A percentile compares a stretch with the other conserved stretches of the same genome.
phyloP scores from a whole-genome alignment of 2,888 invertebrate species.

The Leucozona laternaria region DNA sequence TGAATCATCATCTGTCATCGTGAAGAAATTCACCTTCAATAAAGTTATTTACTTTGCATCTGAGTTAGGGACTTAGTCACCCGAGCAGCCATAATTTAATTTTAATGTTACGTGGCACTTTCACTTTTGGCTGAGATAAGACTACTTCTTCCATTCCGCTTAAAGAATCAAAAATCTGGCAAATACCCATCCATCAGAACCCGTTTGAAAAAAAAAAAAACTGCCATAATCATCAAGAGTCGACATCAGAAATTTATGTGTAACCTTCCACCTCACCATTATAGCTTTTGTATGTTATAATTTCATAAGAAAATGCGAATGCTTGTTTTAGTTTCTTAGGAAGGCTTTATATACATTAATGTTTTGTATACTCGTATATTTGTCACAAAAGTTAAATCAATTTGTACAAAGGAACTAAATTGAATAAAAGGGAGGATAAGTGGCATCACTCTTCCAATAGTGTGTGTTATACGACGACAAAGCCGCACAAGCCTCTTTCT shows the following conservation, averaged over 20 bases:
- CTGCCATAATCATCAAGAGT: constrained; percentile 17
- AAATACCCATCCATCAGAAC: neutral
- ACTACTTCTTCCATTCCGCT: constrained; percentile 5
- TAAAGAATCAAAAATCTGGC: neutral
- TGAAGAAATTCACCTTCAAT: constrained; percentile 10
- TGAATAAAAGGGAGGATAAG: constrained; percentile 23
- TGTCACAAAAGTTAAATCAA: constrained; percentile 56
- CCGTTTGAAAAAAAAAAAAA: neutral
- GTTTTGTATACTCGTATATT: neutral
- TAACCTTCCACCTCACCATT: neutral
- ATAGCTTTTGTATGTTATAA: constrained; percentile 45
- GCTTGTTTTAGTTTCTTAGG: constrained; percentile 36
- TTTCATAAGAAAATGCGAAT: constrained; percentile 54
- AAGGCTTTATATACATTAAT: constrained; percentile 20
- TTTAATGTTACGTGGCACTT: constrained; percentile 67
- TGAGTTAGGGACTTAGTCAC: constrained; percentile 1
- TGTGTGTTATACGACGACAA: neutral
- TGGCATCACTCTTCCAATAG: constrained; percentile 19
- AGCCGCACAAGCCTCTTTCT: neutral
- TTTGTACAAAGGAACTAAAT: constrained; percentile 33
- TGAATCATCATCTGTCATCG: neutral
- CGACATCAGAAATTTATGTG: constrained; percentile 45
- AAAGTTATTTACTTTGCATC: neutral
- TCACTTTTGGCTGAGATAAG: constrained; percentile 54
- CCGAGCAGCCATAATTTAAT: constrained; percentile 46